Evolutionary conservation across 2,888 invertebrate species (phyloP).

Genomic region (Mechanitis mazaeus): DNA sequence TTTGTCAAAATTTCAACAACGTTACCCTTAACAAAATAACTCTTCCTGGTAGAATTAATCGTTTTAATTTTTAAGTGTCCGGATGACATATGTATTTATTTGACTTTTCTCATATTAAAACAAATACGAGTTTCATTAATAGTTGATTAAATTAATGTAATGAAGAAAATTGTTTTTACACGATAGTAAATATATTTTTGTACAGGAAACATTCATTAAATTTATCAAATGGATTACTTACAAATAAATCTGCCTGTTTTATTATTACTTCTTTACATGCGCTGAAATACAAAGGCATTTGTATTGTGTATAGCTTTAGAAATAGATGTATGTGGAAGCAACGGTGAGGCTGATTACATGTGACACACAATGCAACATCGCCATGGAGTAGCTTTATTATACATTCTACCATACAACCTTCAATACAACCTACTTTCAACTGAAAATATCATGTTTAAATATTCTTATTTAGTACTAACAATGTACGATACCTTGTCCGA

Average conservation of each 20-base stretch:
- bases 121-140: too few species aligned
- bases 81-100: too few species aligned
- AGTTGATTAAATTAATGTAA: too few species aligned
- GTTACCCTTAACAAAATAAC: slow-evolving; percentile 14
- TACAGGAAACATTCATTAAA: not conserved
- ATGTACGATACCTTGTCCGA: not conserved
- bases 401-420: not conserved
- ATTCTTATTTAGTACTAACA: not conserved
- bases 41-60: too few species aligned
- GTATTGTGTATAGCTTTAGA: slow-evolving; percentile 5
- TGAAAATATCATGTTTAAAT: not conserved
- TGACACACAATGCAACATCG: not conserved
- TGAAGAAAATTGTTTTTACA: too few species aligned
- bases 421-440: not conserved
- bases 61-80: too few species aligned
- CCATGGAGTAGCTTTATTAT: slow-evolving; percentile 1
- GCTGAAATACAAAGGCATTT: not conserved
- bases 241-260: slow-evolving; percentile 3
- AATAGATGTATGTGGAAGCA: slow-evolving; percentile 1
- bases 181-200: not conserved
- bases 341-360: slow-evolving; percentile 4
- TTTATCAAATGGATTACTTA: not conserved
- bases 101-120: too few species aligned
- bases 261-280: slow-evolving; percentile 2
- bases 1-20: slow-evolving; percentile 16